A percentile compares a stretch with the other conserved stretches of the same genome.
Evolutionary conservation across 2,113 vertebrate genomes (phyloP).

Genomic region (Prunella fulvescens): DNA sequence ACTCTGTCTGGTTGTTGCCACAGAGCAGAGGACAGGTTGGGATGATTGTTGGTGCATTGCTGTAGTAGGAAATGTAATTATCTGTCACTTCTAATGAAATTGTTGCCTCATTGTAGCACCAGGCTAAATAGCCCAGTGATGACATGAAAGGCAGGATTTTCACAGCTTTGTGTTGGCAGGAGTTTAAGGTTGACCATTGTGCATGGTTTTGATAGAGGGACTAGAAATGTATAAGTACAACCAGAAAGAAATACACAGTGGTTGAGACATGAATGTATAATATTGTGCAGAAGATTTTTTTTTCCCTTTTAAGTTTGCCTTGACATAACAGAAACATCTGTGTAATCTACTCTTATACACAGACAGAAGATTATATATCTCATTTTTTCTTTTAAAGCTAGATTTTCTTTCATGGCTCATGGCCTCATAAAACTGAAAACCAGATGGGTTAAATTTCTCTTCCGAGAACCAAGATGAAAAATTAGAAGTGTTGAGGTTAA

Average conservation of each 20-base stretch:
- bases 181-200: background rate
- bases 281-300: background rate
- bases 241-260: background rate
- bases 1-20: background rate
- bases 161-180: background rate
- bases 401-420: constrained; percentile 20
- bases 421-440: constrained; percentile 24
- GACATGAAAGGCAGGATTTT: background rate
- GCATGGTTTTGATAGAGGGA: background rate
- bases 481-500: constrained; percentile 2
- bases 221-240: background rate
- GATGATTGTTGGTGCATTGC: fast-evolving
- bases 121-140: background rate
- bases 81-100: background rate
- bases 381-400: background rate
- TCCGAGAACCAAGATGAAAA: background rate
- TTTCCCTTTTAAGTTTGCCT: background rate
- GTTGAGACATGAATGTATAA: background rate
- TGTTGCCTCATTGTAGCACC: background rate
- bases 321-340: background rate
- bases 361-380: background rate
- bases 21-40: background rate
- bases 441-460: constrained; percentile 33
- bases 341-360: background rate
- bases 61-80: background rate